Base-by-base conservation (phyloP, 2,113 vertebrate genomes). In the Anseranas semipalmata region DNA sequence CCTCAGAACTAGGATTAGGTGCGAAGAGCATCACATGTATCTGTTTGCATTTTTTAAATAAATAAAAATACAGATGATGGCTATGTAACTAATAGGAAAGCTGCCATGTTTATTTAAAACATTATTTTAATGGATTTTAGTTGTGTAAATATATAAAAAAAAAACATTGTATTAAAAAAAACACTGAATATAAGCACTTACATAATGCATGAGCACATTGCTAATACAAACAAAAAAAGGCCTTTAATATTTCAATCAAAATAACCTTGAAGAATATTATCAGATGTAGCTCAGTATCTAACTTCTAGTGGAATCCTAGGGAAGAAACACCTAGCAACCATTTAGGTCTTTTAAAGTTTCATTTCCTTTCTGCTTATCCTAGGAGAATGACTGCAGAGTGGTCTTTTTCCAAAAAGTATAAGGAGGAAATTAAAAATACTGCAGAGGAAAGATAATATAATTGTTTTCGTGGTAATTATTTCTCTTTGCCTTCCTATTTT, bases 341-440 rank as follows among this genome's bases (percentile, higher is more conserved):
- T n/a, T 65, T 37, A 48, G 66, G 19, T 75, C 25, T 87, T 83
- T 32, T 45, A 12, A 79, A 76, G 18, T 85, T 96, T 88, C 45
- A 58, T 95, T 92, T 93, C 72, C 83, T 73, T 88, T 90, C 45
- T 77, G 67, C 19, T 80, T 86, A 45, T 73, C 32, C 85, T 53
- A 62, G 78, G 71, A 90, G 27, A 62, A 94, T 39, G 53, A 73
- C 15, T 83, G 39, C 33, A 85, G 46, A 39, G 30, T n/a, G 14
- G 8, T 59, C 52, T 55, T 81, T 19, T 63, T 12, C 80, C 41
- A 62, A 41, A 84, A 91, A 66, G 67, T 77, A 70, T 45, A 24
- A 48, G 17, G 50, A 92, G 59, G 59, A 95, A 93, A 93, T 93
- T 56, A 80, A 92, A 95, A 90, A 53, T 12, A 41, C 7, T 50